Conservation (phyloP, 2,113 vertebrate species). For the Gymnogyps californianus region DNA sequence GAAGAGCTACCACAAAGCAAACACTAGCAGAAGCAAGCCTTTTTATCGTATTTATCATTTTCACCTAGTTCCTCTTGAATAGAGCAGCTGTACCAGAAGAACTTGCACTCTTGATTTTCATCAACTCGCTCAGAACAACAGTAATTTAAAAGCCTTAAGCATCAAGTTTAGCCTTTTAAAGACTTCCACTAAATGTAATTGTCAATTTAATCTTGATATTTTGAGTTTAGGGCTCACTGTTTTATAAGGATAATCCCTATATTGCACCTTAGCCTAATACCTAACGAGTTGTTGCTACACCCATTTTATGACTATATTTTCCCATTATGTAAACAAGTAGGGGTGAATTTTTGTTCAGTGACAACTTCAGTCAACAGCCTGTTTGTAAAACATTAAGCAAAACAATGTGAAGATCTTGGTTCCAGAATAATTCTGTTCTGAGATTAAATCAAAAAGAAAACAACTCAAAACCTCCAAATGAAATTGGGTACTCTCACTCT, state of each 20-base stretch:
- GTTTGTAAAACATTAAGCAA: conserved; percentile 21
- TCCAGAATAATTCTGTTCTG: background rate
- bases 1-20: background rate
- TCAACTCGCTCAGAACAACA: background rate
- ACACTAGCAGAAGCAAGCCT: background rate
- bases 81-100: background rate
- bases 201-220: background rate
- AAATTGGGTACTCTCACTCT: background rate
- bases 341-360: conserved; percentile 9
- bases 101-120: background rate
- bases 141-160: background rate
- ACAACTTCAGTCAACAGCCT: conserved; percentile 38
- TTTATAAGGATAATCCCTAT: background rate
- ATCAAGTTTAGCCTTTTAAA: background rate
- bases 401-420: conserved; percentile 15
- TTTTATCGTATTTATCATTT: background rate
- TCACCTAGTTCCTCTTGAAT: background rate
- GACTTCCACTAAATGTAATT: background rate
- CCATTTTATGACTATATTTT: background rate
- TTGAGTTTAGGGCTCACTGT: background rate
- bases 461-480: background rate
- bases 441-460: conserved; percentile 38
- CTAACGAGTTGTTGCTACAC: background rate
- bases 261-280: background rate
- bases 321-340: conserved; percentile 22